Conservation (phyloP, 2,797 vertebrate species). For the Crax fasciolata region DNA sequence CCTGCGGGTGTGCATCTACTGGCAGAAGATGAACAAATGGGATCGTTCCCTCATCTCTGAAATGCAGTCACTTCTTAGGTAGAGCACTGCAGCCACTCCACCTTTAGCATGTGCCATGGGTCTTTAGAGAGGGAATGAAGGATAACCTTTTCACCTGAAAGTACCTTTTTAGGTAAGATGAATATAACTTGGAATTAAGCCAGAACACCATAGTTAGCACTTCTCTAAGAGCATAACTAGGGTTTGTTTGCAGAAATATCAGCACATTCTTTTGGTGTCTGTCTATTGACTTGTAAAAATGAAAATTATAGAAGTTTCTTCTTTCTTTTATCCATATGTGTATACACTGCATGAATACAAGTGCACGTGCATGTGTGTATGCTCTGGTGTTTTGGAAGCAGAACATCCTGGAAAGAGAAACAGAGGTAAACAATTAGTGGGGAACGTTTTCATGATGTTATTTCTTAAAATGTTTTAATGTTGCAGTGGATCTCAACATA, state of each 20-base stretch:
- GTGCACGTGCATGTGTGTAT: rapidly evolving
- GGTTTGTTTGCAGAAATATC: conserved; percentile 29
- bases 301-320: neutral
- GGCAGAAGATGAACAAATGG: conserved; percentile 32
- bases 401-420: neutral
- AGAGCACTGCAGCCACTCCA: conserved; percentile 7
- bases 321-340: neutral
- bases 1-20: neutral
- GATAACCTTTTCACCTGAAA: conserved; percentile 60
- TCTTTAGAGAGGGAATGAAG: conserved; percentile 40
- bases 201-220: neutral
- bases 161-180: conserved; percentile 30
- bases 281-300: neutral
- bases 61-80: conserved; percentile 47
- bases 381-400: neutral
- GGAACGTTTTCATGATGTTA: neutral
- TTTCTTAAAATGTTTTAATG: neutral
- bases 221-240: neutral
- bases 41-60: conserved; percentile 54
- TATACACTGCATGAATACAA: neutral
- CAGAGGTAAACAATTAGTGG: neutral
- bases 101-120: neutral
- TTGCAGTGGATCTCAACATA: neutral
- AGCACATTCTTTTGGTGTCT: neutral
- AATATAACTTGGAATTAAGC: conserved; percentile 30